phyloP scores from a whole-genome alignment of 2,113 vertebrate genomes.

The Calyptomena viridis region DNA sequence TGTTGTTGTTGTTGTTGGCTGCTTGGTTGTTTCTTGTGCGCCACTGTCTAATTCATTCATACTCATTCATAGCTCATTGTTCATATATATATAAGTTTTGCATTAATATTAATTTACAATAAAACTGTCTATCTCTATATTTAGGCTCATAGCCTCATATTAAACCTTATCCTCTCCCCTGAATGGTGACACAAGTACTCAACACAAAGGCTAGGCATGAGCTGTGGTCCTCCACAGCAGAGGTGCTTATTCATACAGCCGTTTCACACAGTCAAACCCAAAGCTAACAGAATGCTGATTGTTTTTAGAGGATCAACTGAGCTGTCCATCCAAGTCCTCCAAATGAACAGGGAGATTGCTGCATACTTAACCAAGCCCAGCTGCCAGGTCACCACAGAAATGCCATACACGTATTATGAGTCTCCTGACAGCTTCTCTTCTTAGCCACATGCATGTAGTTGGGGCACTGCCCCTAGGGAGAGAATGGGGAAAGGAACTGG shows the following conservation, averaged over 20 bases:
- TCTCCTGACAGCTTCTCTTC: neutral
- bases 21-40: too few relatives aligned
- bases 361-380: neutral
- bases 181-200: too few relatives aligned
- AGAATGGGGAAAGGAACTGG: neutral
- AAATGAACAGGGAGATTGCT: neutral
- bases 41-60: too few relatives aligned
- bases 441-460: fast-evolving
- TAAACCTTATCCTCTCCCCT: too few relatives aligned
- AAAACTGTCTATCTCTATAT: too few relatives aligned
- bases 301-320: neutral
- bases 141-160: too few relatives aligned
- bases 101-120: too few relatives aligned
- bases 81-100: too few relatives aligned
- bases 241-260: neutral
- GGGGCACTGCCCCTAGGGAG: neutral
- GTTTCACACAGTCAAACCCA: neutral
- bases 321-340: neutral
- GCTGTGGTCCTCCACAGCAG: neutral
- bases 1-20: too few relatives aligned
- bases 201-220: neutral
- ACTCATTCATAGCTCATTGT: too few relatives aligned
- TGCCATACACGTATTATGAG: neutral
- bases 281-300: neutral
- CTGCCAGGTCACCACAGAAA: neutral